phyloP scores from a whole-genome alignment of 2,797 vertebrate genomes.

The Sparus aurata region DNA sequence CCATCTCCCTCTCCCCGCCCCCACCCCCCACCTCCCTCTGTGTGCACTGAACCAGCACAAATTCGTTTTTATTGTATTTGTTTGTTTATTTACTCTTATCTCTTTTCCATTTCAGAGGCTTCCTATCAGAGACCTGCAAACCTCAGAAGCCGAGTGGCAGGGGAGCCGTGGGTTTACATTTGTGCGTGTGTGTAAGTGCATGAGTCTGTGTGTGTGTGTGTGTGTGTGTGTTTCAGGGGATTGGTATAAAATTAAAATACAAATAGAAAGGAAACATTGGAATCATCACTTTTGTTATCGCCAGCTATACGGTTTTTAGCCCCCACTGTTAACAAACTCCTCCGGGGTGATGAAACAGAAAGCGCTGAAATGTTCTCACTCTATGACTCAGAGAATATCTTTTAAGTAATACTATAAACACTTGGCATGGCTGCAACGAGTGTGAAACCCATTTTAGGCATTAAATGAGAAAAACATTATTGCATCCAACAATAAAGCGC shows the following conservation, averaged over 20 bases:
- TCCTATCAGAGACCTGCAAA: conserved; percentile 83
- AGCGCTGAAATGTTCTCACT: conserved; percentile 68
- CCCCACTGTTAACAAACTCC: conserved; percentile 82
- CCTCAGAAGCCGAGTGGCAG: conserved; percentile 80
- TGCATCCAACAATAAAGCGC: conserved; percentile 32
- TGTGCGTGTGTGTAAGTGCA: conserved; percentile 38
- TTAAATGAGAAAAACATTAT: conserved; percentile 38
- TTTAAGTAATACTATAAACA: conserved; percentile 72
- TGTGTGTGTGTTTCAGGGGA: conserved; percentile 59
- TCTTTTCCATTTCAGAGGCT: conserved; percentile 83
- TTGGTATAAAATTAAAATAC: conserved; percentile 83
- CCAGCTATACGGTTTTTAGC: conserved; percentile 69
- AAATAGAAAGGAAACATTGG: conserved; percentile 83
- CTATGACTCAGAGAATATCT: conserved; percentile 70
- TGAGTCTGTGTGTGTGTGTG: conserved; percentile 36
- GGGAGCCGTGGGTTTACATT: conserved; percentile 72
- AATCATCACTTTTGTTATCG: conserved; percentile 86
- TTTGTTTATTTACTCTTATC: conserved; percentile 87
- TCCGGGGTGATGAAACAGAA: conserved; percentile 74
- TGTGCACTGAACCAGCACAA: conserved; percentile 84
- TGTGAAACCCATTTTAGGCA: conserved; percentile 59
- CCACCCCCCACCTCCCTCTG: conserved; percentile 54
- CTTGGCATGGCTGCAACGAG: conserved; percentile 56
- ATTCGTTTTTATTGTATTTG: conserved; percentile 84
- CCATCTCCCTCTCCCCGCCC: conserved; percentile 39